Percentiles rank a stretch among this genome's conserved stretches.
Evolutionary conservation across 2,888 invertebrate genomes (phyloP).

Genomic region (Germaria angustata): DNA sequence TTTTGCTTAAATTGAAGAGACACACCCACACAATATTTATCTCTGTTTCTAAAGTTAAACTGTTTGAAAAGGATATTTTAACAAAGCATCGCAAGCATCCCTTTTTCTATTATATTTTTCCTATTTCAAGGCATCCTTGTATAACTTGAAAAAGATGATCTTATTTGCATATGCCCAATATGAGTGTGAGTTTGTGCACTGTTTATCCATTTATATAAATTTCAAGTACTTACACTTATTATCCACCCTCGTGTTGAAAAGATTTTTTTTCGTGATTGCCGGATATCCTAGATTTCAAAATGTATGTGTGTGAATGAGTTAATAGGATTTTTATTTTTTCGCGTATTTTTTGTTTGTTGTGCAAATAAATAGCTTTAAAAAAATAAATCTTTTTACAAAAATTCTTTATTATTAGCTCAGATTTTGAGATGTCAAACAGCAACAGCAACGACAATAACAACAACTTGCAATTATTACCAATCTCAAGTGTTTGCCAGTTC

Average conservation of each 20-base stretch:
- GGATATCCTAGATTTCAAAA: conserved; percentile 62
- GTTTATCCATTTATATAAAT: conserved; percentile 27
- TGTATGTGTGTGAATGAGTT: conserved; percentile 23
- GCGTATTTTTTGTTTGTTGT: conserved; percentile 11
- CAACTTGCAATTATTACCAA: conserved; percentile 53
- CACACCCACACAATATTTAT: conserved; percentile 52
- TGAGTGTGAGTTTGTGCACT: conserved; percentile 20
- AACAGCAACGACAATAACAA: conserved; percentile 36
- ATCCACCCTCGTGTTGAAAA: conserved; percentile 13
- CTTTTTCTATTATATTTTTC: conserved; percentile 2
- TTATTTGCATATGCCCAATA: conserved; percentile 21
- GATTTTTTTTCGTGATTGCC: conserved; percentile 55
- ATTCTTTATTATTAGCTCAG: conserved; percentile 49
- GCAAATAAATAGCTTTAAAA: conserved; percentile 39
- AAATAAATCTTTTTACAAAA: conserved; percentile 8
- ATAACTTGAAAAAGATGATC: conserved; percentile 10
- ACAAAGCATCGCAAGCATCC: conserved; percentile 12
- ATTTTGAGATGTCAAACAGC: conserved; percentile 42
- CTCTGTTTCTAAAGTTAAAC: not conserved
- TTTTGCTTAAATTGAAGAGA: not conserved
- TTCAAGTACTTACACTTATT: conserved; percentile 49
- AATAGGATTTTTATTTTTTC: conserved; percentile 53
- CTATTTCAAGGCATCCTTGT: conserved; percentile 20
- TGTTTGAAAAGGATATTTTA: not conserved
- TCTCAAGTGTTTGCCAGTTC: conserved; percentile 69